Base-by-base conservation (phyloP, 2,113 vertebrate genomes). In the Caloenas nicobarica region DNA sequence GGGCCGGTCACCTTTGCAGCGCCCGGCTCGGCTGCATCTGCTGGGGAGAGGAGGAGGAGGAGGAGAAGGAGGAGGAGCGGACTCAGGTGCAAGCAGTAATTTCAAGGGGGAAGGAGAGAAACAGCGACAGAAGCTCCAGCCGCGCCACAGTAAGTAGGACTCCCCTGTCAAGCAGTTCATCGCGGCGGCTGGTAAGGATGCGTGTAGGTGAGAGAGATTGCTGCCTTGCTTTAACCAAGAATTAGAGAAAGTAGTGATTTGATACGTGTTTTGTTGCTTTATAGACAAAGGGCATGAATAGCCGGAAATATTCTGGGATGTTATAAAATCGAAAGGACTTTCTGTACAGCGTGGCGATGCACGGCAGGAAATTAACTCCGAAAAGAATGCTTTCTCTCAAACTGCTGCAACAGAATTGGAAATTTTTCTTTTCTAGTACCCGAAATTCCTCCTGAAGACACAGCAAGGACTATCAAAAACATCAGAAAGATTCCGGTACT, bases 81-180 rank as follows among this genome's bases (percentile, higher is more conserved):
- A 94, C 98, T 99, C 99, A 99, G 98, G 99, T 99, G 98, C 98
- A 97, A 97, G 97, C 98, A 88, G 14, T 87, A 88, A 83, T 88
- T 94, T 81, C 89, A 82, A 94, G 97, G 96, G 96, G 96, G 94
- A 92, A 88, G 96, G 94, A 77, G 92, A 91, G 97, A 94, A 96
- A 94, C 86, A 95, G 97, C 92, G 95, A 86, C 97, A 97, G 97
- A 95, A 86, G 97, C 96, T 79, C 77, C 48, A 94, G 90, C 93
- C 96, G 97, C 97, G 89, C 92, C 96, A 66, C 97, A 76, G 70
- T 73, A 62, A 51, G 76, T 62, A 16, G 92, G 95, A 95, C 95
- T 94, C 88, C 88, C 61, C 82, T 84, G 86, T 21, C 97, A 76
- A 79, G 94, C 96, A 53, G 93, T 66, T 76, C 92, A 77, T 86